phyloP scores from a whole-genome alignment of 1,140 invertebrate species.

The Cydia strobilella region DNA sequence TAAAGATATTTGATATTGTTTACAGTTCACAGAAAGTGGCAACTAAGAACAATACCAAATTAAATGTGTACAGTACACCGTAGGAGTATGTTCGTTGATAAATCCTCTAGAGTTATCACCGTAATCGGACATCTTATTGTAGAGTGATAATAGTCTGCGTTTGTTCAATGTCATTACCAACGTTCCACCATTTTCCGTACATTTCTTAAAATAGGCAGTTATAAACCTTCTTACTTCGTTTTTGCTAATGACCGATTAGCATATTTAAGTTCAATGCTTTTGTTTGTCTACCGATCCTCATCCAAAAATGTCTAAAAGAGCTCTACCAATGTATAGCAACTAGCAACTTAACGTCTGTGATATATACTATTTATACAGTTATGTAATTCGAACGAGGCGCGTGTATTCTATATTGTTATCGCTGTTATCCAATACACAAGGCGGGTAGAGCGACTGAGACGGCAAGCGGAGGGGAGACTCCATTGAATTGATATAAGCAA shows the following conservation, averaged over 20 bases:
- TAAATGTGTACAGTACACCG: background rate
- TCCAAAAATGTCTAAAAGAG: slow-evolving; percentile 15
- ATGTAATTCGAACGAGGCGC: slow-evolving; percentile 38
- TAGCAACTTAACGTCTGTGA: slow-evolving; percentile 21
- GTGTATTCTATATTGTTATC: slow-evolving; percentile 38
- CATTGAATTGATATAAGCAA: slow-evolving; percentile 77
- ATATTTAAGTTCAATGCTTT: slow-evolving; percentile 21
- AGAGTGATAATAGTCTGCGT: background rate
- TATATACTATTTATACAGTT: slow-evolving; percentile 24
- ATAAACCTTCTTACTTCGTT: background rate
- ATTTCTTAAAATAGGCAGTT: background rate
- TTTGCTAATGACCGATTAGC: slow-evolving; percentile 5
- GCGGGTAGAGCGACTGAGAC: slow-evolving; percentile 54
- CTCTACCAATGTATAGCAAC: slow-evolving; percentile 13
- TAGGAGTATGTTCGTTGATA: slow-evolving; percentile 2
- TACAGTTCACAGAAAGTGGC: background rate
- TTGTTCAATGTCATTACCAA: slow-evolving; percentile 19
- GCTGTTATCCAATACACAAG: slow-evolving; percentile 35
- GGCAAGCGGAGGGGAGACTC: slow-evolving; percentile 54
- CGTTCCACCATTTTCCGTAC: slow-evolving; percentile 10
- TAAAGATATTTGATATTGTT: too few species aligned
- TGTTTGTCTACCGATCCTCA: slow-evolving; percentile 27
- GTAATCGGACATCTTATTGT: slow-evolving; percentile 4
- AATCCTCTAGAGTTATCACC: background rate
- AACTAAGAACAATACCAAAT: background rate